Percentiles rank a stretch among this genome's conserved stretches.
Conservation (phyloP, 2,113 vertebrate genomes). For the Muscicapa adusta region DNA sequence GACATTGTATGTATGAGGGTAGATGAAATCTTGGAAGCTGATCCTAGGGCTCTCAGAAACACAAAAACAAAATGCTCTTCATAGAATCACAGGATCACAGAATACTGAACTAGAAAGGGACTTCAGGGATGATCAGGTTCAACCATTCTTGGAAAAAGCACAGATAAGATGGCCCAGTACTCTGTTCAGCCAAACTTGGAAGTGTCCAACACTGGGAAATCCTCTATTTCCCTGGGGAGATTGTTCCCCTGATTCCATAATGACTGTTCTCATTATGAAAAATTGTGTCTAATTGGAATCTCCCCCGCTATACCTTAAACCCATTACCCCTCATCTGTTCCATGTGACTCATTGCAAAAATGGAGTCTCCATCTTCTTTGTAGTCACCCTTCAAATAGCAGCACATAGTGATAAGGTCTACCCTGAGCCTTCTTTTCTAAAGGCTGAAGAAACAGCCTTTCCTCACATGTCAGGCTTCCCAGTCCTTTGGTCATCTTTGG, state of each 20-base stretch:
- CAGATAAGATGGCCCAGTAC: background rate
- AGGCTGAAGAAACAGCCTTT: background rate
- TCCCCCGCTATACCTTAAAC: background rate
- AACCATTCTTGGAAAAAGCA: background rate
- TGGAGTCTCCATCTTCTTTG: too few species aligned
- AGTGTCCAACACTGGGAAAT: background rate
- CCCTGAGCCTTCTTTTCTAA: background rate
- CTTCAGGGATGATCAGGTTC: background rate
- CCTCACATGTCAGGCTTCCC: background rate
- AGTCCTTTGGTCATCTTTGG: background rate
- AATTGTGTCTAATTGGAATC: background rate
- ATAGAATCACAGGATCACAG: background rate
- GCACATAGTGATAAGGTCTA: too few species aligned
- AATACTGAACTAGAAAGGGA: background rate
- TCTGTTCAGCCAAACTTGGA: background rate
- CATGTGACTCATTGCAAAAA: background rate
- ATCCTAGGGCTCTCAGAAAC: background rate
- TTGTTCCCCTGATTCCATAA: background rate
- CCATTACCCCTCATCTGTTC: accelerated
- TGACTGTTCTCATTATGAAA: background rate
- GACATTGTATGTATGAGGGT: background rate
- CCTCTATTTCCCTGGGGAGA: background rate
- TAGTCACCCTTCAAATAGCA: background rate
- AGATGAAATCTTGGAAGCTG: background rate
- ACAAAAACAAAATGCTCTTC: background rate